Conservation (phyloP, 1,140 invertebrate genomes). For the roundworm (Caenorhabditis elegans) region WBcel235 BX284606.5:9724001-9724500, state of each 20-base stretch:
- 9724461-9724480: background rate
- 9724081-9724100: constrained; percentile 35
- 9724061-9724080: background rate
- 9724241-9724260: constrained; percentile 48
- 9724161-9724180: constrained; percentile 60
- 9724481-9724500: constrained; percentile 45
- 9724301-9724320: constrained; percentile 68
- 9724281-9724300: constrained; percentile 69
- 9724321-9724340: constrained; percentile 66
- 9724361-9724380: constrained; percentile 22
- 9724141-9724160: constrained; percentile 50
- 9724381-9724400: constrained; percentile 49
- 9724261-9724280: constrained; percentile 52
- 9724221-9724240: constrained; percentile 56
- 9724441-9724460: constrained; percentile 72
- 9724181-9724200: constrained; percentile 52
- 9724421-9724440: constrained; percentile 79
- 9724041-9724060: background rate
- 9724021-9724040: background rate
- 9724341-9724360: constrained; percentile 35
- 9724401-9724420: constrained; percentile 68
- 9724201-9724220: constrained; percentile 48
- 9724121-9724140: constrained; percentile 47
- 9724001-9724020: constrained; percentile 52
- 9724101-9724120: constrained; percentile 54